phyloP scores from a whole-genome alignment of 2,797 vertebrate genomes.

The Chloroceryle amazona region DNA sequence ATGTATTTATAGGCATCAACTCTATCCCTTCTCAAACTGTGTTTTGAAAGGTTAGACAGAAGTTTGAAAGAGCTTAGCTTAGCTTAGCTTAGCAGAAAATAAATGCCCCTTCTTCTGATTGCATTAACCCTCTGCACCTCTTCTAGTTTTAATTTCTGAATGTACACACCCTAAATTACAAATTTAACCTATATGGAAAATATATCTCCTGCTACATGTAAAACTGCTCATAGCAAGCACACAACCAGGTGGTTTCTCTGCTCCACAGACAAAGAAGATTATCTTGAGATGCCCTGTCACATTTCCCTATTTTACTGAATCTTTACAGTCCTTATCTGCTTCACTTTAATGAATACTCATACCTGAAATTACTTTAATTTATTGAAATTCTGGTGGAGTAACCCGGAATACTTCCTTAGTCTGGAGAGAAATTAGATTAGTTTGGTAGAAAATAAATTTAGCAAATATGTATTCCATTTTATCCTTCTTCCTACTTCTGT shows the following conservation, averaged over 20 bases:
- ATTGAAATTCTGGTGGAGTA: neutral
- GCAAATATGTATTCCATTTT: neutral
- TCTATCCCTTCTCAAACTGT: neutral
- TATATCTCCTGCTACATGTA: neutral
- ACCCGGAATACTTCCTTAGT: neutral
- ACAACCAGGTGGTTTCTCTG: neutral
- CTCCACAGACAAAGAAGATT: no score
- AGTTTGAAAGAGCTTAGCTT: neutral
- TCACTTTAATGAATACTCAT: neutral
- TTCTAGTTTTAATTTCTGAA: neutral
- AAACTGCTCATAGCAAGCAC: neutral
- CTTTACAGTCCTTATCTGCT: neutral
- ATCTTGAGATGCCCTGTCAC: no score
- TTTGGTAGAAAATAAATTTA: neutral
- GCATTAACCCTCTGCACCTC: neutral
- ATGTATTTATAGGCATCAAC: slow-evolving; percentile 29
- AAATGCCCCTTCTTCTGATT: neutral
- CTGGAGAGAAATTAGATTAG: neutral
- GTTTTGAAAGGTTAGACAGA: slow-evolving; percentile 16
- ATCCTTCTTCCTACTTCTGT: neutral
- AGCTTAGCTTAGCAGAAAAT: neutral
- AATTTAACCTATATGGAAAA: neutral
- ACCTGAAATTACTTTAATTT: neutral
- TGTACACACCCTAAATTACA: neutral
- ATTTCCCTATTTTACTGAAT: neutral